phyloP scores from a whole-genome alignment of 2,888 invertebrate genomes.

The Epistrophella euchroma region DNA sequence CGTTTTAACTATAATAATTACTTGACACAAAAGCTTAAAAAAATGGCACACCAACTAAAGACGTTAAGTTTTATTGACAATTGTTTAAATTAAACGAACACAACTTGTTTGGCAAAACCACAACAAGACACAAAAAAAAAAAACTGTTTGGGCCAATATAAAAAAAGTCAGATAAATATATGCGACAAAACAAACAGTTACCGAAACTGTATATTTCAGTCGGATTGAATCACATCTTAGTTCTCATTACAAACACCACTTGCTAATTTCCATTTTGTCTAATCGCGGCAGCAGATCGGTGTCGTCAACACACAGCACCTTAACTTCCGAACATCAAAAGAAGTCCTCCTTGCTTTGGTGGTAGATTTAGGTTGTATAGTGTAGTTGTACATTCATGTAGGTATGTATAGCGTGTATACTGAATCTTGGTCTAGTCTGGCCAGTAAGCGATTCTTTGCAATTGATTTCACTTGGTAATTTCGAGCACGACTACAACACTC shows the following conservation, averaged over 20 bases:
- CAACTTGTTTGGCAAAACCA: background rate
- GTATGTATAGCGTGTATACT: background rate
- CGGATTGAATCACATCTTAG: slow-evolving; percentile 56
- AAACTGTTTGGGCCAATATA: background rate
- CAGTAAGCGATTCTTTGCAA: slow-evolving; percentile 48
- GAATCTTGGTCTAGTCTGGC: background rate
- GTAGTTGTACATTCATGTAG: background rate
- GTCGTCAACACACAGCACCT: slow-evolving; percentile 47
- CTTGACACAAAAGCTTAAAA: slow-evolving; percentile 18
- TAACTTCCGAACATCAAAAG: slow-evolving; percentile 54
- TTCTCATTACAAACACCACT: slow-evolving; percentile 73
- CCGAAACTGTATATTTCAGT: slow-evolving; percentile 35
- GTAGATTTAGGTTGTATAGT: slow-evolving; percentile 3
- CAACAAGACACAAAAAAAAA: slow-evolving; percentile 1
- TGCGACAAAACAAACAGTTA: slow-evolving; percentile 39
- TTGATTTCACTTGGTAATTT: slow-evolving; percentile 70
- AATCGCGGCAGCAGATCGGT: slow-evolving; percentile 65
- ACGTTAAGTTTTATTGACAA: slow-evolving; percentile 44
- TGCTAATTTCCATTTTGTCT: slow-evolving; percentile 71
- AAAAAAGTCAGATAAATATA: background rate
- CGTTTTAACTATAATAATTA: slow-evolving; percentile 53
- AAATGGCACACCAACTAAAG: slow-evolving; percentile 32
- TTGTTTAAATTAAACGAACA: slow-evolving; percentile 25
- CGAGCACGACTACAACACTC: slow-evolving; percentile 66
- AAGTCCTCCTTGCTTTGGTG: slow-evolving; percentile 19